Evolutionary conservation across 2,113 vertebrate genomes (phyloP), one percentile per base, ranked within the genome.

Genomic region (Sakesphorus luctuosus): DNA sequence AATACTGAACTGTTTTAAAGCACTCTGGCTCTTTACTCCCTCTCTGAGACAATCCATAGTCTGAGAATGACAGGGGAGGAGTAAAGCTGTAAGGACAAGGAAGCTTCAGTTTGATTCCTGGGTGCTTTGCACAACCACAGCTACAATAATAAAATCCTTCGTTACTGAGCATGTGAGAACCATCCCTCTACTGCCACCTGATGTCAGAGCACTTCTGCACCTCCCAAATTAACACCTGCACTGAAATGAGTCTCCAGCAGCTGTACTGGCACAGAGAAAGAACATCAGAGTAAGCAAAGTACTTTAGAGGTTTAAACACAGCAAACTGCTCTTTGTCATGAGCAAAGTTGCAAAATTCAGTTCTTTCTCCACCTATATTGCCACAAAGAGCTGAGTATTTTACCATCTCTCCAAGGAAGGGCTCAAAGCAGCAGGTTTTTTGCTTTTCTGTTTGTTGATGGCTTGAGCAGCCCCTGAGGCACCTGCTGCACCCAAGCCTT

Each of bases 1-100:
- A 96, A 65, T n/a, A 31, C 26, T 59, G 19, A 90, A 80, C 84
- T 89, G 29, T 88, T 92, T 84, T 78, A 78, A 55, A 75, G 56
- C 49, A 52, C 16, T 65, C 58, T 43, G 13, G 7, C 6, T 59
- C 11, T 80, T 82, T 74, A 62, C 61, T 83, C 1, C 36, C 76
- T 59, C 35, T 67, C 62, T 56, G 52, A 59, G 56, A 55, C 61
- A 89, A 66, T 38, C 31, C 6, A 11, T 23, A 67, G 47, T 28
- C 43, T 90, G 73, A 75, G 43, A 74, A 72, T 28, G 40, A 26
- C 49, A 71, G 35, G 9, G 61, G 44, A 31, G 20, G 50, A 59
- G 24, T 52, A 65, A 77, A 71, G 47, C 46, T 31, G 43, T 5
- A 31, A 31, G 58, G 21, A 87, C 61, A 87, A 75, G 36, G n/a